phyloP scores from a whole-genome alignment of 2,797 vertebrate species.

The Cryptoblepharus egeriae region DNA sequence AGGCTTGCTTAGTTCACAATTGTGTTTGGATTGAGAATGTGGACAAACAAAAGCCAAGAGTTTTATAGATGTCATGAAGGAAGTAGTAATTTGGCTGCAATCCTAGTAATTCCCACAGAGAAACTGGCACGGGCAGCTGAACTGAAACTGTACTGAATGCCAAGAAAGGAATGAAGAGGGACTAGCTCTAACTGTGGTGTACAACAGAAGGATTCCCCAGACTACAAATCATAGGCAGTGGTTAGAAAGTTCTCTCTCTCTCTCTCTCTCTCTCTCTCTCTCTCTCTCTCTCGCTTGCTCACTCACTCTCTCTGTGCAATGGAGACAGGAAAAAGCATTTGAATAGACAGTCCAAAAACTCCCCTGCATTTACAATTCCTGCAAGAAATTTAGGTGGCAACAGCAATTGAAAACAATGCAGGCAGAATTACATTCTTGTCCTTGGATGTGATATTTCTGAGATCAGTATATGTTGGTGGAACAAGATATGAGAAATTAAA shows the following conservation, averaged over 20 bases:
- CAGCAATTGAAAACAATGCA: neutral
- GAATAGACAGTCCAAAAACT: neutral
- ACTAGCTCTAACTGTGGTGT: neutral
- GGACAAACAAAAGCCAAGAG: conserved; percentile 10
- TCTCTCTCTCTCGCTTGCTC: too few species aligned
- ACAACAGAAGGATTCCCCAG: neutral
- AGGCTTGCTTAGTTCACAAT: conserved; percentile 11
- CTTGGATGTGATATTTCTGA: neutral
- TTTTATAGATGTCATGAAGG: neutral
- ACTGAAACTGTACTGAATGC: conserved; percentile 1
- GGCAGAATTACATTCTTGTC: neutral
- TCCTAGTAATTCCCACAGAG: neutral
- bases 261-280: too few species aligned
- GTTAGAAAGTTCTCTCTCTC: neutral
- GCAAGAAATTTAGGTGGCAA: neutral
- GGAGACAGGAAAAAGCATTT: neutral
- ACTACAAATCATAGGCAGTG: neutral
- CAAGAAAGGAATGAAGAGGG: conserved; percentile 19
- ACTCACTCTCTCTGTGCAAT: too few species aligned
- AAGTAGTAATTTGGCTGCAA: conserved; percentile 10
- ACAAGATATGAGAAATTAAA: neutral
- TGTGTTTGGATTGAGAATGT: neutral
- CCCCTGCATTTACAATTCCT: neutral
- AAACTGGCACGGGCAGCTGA: neutral
- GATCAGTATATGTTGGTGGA: neutral